These are phyloP conservation scores for Heliconius cydno DNA, from an alignment of 2,888 invertebrate genomes.

Conservation along the genomic window DNA sequence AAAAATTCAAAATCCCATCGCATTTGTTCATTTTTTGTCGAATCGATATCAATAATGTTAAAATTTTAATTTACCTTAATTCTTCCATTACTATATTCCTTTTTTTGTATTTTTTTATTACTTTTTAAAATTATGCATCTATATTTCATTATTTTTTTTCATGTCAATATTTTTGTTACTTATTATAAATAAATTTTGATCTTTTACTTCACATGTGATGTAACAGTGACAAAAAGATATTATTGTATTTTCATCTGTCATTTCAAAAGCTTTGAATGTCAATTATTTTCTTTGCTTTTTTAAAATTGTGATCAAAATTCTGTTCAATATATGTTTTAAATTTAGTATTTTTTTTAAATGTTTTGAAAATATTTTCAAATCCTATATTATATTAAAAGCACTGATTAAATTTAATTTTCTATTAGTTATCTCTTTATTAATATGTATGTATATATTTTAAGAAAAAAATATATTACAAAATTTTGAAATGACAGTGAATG, in stretches of 20 bases:
- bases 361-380: not conserved
- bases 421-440: not conserved
- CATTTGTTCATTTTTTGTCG: not conserved
- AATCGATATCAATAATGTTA: not conserved
- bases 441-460: not conserved
- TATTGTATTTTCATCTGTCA: not conserved
- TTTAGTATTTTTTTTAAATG: not conserved
- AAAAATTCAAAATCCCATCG: not conserved
- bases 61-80: not conserved
- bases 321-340: not conserved
- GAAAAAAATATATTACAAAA: not conserved
- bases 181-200: not conserved
- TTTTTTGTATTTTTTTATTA: not conserved
- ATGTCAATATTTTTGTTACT: not conserved
- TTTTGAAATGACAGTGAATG: slow-evolving; percentile 3
- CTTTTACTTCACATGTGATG: not conserved
- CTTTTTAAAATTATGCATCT: not conserved
- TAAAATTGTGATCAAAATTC: not conserved
- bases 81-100: slow-evolving; percentile 5
- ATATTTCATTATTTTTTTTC: not conserved
- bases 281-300: not conserved
- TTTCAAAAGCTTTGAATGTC: not conserved
- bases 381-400: not conserved
- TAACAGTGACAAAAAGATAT: not conserved
- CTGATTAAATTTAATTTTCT: not conserved